Conservation (phyloP, 2,888 invertebrate species). For the Adelphocoris suturalis region DNA sequence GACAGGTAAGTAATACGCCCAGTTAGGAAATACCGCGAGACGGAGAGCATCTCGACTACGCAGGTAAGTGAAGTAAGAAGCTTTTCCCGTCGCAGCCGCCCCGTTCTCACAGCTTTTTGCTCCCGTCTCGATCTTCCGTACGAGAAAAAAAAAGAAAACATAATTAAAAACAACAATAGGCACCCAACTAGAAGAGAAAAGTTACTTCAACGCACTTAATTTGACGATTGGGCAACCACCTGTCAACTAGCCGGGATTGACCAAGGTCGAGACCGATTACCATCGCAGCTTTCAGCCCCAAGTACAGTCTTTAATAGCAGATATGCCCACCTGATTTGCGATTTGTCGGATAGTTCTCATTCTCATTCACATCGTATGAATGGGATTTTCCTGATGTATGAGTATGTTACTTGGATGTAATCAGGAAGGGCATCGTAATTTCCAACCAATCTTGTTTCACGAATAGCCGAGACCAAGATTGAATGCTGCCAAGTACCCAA, state of each 20-base stretch:
- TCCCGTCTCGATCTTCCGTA: not conserved
- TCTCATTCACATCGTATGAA: constrained; percentile 8
- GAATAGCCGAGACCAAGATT: no score
- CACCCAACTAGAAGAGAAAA: not conserved
- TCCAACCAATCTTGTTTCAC: no score
- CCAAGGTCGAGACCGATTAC: not conserved
- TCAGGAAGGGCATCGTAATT: no score
- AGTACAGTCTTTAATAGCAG: constrained; percentile 14
- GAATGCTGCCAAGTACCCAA: no score
- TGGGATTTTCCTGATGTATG: not conserved
- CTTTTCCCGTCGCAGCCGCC: not conserved
- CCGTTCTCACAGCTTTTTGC: not conserved
- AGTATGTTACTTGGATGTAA: not conserved
- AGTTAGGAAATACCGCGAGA: no score
- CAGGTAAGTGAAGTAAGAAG: not conserved
- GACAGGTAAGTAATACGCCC: no score
- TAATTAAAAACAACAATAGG: constrained; percentile 41
- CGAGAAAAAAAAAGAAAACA: constrained; percentile 1
- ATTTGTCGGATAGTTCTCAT: constrained; percentile 2
- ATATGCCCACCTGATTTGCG: not conserved
- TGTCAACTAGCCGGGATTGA: not conserved
- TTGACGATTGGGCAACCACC: constrained; percentile 27
- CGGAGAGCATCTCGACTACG: no score
- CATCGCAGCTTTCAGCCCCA: not conserved
- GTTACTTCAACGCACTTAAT: constrained; percentile 44